Evolutionary conservation across 1,140 invertebrate genomes (phyloP).

Genomic region (Ylistrum balloti): DNA sequence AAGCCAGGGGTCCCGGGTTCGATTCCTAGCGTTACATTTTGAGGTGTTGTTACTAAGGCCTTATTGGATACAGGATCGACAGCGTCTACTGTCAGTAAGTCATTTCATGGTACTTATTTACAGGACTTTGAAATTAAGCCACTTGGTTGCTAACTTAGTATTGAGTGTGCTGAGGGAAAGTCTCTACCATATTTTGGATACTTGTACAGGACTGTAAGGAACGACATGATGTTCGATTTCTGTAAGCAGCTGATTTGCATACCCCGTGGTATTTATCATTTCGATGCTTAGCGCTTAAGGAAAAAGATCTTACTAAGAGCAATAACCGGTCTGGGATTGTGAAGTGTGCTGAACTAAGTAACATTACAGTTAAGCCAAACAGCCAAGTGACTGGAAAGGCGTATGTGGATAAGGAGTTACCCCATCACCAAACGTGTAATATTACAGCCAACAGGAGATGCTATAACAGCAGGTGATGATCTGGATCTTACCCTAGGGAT

Average conservation of each 20-base stretch:
- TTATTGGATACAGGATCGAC: conserved; percentile 45
- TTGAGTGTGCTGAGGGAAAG: conserved; percentile 57
- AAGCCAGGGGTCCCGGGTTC: too few relatives aligned
- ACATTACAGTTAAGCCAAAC: conserved; percentile 51
- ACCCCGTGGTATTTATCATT: conserved; percentile 45
- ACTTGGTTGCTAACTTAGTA: neutral
- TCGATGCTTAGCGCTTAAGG: conserved; percentile 45
- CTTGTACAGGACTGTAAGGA: conserved; percentile 16
- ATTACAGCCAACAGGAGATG: conserved; percentile 47
- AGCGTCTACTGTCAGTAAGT: neutral
- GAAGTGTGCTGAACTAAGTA: neutral
- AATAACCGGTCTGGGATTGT: conserved; percentile 47
- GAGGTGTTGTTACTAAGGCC: neutral
- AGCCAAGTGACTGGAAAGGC: conserved; percentile 6
- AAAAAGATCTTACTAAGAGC: conserved; percentile 47
- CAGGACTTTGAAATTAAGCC: neutral
- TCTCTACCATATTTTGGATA: conserved; percentile 51
- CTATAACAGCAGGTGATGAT: neutral
- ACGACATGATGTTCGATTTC: conserved; percentile 42
- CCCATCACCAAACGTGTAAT: conserved; percentile 52
- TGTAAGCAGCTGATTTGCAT: conserved; percentile 41
- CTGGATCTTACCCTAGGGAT: conserved; percentile 37
- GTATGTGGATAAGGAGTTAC: conserved; percentile 53
- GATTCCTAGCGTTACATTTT: neutral
- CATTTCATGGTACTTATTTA: neutral